phyloP scores from a whole-genome alignment of 2,888 invertebrate genomes.

The Epicampocera succincta region DNA sequence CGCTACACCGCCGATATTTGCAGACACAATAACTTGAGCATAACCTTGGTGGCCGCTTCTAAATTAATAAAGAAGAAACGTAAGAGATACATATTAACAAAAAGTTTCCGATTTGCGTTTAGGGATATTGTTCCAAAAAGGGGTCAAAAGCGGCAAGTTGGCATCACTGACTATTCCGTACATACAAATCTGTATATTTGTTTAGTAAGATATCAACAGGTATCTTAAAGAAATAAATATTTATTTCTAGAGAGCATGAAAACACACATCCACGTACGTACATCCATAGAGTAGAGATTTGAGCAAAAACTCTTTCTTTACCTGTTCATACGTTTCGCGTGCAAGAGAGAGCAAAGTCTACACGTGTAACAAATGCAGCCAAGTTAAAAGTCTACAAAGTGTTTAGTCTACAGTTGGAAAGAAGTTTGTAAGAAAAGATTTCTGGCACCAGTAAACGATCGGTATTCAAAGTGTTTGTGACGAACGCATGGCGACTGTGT shows the following conservation, averaged over 20 bases:
- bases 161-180: too few relatives aligned
- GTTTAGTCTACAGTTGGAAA: slow-evolving; percentile 16
- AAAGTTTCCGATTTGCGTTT: too few relatives aligned
- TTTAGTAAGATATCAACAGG: slow-evolving; percentile 52
- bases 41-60: too few relatives aligned
- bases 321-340: slow-evolving; percentile 31
- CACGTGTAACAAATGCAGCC: slow-evolving; percentile 23
- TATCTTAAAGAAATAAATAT: slow-evolving; percentile 58
- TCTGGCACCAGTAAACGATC: slow-evolving; percentile 67
- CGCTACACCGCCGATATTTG: too few relatives aligned
- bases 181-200: slow-evolving; percentile 8
- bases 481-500: slow-evolving; percentile 51
- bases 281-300: too few relatives aligned
- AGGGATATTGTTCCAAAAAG: neutral
- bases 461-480: slow-evolving; percentile 67
- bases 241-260: slow-evolving; percentile 32
- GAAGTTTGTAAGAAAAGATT: slow-evolving; percentile 45
- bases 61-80: too few relatives aligned
- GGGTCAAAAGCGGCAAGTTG: too few relatives aligned
- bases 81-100: too few relatives aligned
- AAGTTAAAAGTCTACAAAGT: slow-evolving; percentile 52
- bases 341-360: slow-evolving; percentile 48
- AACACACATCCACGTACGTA: too few relatives aligned
- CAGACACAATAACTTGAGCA: too few relatives aligned
- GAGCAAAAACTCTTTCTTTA: slow-evolving; percentile 26